These are phyloP conservation scores for Malurus cyaneus DNA, from an alignment of 2,113 vertebrate species.

Conservation along the genomic window DNA sequence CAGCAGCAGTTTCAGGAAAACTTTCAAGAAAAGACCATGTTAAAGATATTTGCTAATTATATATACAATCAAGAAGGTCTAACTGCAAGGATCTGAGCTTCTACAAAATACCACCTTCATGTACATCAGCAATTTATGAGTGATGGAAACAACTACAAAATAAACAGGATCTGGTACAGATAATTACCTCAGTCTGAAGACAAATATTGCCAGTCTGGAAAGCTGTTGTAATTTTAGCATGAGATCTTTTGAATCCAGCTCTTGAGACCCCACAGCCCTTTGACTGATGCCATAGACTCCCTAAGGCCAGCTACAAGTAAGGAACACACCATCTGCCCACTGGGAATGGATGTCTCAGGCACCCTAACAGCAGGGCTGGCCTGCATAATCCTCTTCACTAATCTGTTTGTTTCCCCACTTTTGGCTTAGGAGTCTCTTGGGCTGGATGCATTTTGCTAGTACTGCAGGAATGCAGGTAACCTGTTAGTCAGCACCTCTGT, in stretches of 20 bases:
- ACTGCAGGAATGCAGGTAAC: not conserved
- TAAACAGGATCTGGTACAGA: not conserved
- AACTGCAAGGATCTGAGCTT: not conserved
- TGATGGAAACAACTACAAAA: not conserved
- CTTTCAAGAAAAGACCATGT: not conserved
- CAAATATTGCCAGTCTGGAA: not conserved
- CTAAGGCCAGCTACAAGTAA: not conserved
- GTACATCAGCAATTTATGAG: not conserved
- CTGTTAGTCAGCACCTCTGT: not conserved
- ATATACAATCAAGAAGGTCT: not conserved
- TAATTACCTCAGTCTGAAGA: not conserved
- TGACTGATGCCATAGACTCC: not conserved
- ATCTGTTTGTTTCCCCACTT: not conserved
- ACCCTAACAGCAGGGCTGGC: not conserved
- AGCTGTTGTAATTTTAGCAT: rapidly evolving
- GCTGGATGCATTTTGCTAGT: not conserved
- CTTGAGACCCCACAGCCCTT: not conserved
- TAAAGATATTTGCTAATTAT: not conserved
- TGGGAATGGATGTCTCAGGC: not conserved
- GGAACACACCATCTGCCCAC: not conserved
- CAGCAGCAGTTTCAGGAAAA: not conserved
- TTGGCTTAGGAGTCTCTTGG: not conserved
- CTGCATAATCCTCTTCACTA: not conserved
- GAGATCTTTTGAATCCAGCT: not conserved
- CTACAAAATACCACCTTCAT: not conserved